phyloP scores from a whole-genome alignment of 2,113 vertebrate species.

The Clinocottus analis region DNA sequence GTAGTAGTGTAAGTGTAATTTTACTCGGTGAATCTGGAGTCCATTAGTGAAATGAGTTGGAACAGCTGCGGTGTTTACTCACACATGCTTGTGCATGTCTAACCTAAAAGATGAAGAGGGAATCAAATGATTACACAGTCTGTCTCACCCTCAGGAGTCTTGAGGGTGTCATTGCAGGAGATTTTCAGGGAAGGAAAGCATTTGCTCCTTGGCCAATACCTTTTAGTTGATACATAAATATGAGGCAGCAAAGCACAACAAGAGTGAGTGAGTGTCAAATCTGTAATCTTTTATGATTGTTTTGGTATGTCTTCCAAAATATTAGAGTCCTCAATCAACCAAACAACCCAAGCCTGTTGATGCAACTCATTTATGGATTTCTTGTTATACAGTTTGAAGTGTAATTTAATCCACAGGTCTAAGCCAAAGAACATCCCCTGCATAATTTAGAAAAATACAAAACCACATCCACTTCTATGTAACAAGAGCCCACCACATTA shows the following conservation, averaged over 20 bases:
- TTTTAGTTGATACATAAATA: conserved; percentile 14
- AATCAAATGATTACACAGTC: conserved; percentile 52
- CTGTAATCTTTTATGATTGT: conserved; percentile 11
- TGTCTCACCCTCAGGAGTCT: conserved; percentile 32
- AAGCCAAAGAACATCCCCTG: background rate
- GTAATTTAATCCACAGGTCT: background rate
- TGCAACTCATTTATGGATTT: background rate
- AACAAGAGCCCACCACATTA: background rate
- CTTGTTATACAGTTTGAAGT: background rate
- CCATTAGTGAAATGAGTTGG: conserved; percentile 3
- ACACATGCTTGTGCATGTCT: conserved; percentile 15
- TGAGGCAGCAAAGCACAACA: conserved; percentile 27
- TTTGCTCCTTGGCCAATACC: conserved; percentile 19
- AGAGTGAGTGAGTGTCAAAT: conserved; percentile 19
- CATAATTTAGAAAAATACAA: background rate
- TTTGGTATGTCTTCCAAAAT: background rate
- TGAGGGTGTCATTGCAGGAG: conserved; percentile 40
- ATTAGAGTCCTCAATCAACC: background rate
- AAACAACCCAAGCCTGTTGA: background rate
- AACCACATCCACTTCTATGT: too few relatives aligned
- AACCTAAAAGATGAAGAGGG: conserved; percentile 35
- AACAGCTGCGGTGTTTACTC: conserved; percentile 34
- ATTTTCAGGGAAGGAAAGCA: conserved; percentile 22
- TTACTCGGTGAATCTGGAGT: conserved; percentile 5
- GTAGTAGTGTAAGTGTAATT: too few relatives aligned